Percentiles rank a stretch among this genome's conserved stretches.
These are phyloP conservation scores for Armadillidium nasatum DNA, from an alignment of 1,140 invertebrate species.

Conservation along the genomic window DNA sequence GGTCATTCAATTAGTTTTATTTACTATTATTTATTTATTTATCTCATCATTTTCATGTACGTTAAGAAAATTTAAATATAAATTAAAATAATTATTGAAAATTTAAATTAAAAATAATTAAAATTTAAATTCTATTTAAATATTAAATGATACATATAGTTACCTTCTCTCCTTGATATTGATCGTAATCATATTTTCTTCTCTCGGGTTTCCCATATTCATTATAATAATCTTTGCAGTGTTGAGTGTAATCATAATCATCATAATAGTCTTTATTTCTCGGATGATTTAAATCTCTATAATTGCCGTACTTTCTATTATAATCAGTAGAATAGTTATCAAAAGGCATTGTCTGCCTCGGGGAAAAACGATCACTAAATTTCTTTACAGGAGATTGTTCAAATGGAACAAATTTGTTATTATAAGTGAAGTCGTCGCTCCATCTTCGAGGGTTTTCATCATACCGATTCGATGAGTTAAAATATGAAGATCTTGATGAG, in stretches of 20 bases:
- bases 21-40: too few relatives aligned
- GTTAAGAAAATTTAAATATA: too few relatives aligned
- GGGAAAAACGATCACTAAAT: too few relatives aligned
- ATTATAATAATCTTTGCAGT: not conserved
- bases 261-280: slow-evolving; percentile 8
- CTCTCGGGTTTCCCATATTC: not conserved
- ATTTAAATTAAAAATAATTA: too few relatives aligned
- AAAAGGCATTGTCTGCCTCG: not conserved
- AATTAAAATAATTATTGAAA: too few relatives aligned
- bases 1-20: too few relatives aligned
- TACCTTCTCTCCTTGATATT: not conserved
- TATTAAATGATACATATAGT: not conserved
- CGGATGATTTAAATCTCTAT: not conserved
- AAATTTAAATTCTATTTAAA: too few relatives aligned
- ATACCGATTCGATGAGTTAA: not conserved
- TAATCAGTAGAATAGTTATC: not conserved
- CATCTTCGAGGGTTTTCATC: not conserved
- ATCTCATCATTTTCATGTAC: too few relatives aligned
- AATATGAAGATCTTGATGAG: not conserved
- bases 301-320: not conserved
- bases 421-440: not conserved
- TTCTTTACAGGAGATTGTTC: too few relatives aligned
- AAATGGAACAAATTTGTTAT: not conserved
- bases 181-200: not conserved
- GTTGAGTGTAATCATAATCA: slow-evolving; percentile 17